Conservation (phyloP, 92 coral and sea anemone genomes). For the Epizoanthus rinbou region DNA sequence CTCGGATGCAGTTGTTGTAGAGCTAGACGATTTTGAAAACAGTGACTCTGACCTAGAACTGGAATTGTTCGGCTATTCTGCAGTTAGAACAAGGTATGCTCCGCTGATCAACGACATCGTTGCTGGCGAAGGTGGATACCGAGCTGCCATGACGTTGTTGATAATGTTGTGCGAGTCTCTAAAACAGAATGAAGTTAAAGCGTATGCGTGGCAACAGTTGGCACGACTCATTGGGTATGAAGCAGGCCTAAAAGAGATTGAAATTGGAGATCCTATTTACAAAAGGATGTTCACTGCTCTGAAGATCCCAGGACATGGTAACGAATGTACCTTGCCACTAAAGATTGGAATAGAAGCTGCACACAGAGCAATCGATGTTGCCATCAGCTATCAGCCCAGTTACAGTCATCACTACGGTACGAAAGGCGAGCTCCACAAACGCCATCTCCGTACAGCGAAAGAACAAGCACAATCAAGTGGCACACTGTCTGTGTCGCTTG, state of each 20-base stretch:
- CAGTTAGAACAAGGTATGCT: conserved; percentile 54
- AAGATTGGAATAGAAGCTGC: conserved; percentile 62
- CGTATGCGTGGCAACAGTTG: conserved; percentile 68
- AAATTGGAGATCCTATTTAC: neutral
- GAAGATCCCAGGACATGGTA: neutral
- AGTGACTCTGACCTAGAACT: conserved; percentile 31
- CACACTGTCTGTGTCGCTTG: neutral
- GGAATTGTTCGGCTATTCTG: conserved; percentile 56
- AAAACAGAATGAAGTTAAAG: conserved; percentile 46
- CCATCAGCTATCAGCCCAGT: conserved; percentile 51
- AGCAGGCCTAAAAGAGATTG: conserved; percentile 51
- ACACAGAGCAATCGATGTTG: conserved; percentile 64
- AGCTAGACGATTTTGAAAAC: conserved; percentile 20
- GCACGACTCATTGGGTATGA: conserved; percentile 72
- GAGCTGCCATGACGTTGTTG: conserved; percentile 45
- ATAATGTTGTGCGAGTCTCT: conserved; percentile 48
- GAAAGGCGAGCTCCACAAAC: conserved; percentile 57
- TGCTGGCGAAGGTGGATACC: conserved; percentile 17
- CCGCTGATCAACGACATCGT: conserved; percentile 48
- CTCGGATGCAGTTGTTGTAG: conserved; percentile 39
- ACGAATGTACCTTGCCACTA: neutral
- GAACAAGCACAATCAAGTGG: conserved; percentile 9
- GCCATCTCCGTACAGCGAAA: conserved; percentile 37
- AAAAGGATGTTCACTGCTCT: neutral
- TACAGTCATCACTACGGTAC: conserved; percentile 59